A percentile compares a stretch with the other conserved stretches of the same genome.
Conservation (phyloP, 1,140 invertebrate species). For the Acromyrmex charruanus region DNA sequence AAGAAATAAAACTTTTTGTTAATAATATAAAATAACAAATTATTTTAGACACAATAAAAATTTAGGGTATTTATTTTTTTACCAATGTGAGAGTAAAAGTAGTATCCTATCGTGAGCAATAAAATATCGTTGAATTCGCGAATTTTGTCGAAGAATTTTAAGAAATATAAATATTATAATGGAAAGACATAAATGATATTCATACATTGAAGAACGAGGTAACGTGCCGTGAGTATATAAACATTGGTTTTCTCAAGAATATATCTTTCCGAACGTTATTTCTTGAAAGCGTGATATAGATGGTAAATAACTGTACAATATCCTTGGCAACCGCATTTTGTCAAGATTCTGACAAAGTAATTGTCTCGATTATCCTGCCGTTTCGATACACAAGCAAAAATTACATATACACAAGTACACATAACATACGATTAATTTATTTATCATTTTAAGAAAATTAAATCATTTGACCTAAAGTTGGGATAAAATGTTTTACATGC, state of each 20-base stretch:
- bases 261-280: slow-evolving; percentile 29
- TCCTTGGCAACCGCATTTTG: slow-evolving; percentile 15
- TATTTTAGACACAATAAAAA: slow-evolving; percentile 48
- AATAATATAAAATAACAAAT: slow-evolving; percentile 39
- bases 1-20: slow-evolving; percentile 31
- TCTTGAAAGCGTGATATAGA: slow-evolving; percentile 28
- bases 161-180: slow-evolving; percentile 4
- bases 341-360: slow-evolving; percentile 33
- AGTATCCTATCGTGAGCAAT: slow-evolving; percentile 59
- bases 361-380: slow-evolving; percentile 55
- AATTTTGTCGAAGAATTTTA: slow-evolving; percentile 33
- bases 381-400: slow-evolving; percentile 26
- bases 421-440: background rate
- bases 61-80: slow-evolving; percentile 63
- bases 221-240: slow-evolving; percentile 34
- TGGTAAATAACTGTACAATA: slow-evolving; percentile 48
- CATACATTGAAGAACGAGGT: slow-evolving; percentile 2
- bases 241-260: slow-evolving; percentile 8
- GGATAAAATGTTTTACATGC: background rate
- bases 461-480: background rate
- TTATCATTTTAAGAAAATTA: background rate
- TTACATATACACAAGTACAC: slow-evolving; percentile 15
- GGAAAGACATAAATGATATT: slow-evolving; percentile 29
- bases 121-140: slow-evolving; percentile 42
- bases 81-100: slow-evolving; percentile 51